phyloP scores from a whole-genome alignment of 2,888 invertebrate species.

The Drosophila cognata region DNA sequence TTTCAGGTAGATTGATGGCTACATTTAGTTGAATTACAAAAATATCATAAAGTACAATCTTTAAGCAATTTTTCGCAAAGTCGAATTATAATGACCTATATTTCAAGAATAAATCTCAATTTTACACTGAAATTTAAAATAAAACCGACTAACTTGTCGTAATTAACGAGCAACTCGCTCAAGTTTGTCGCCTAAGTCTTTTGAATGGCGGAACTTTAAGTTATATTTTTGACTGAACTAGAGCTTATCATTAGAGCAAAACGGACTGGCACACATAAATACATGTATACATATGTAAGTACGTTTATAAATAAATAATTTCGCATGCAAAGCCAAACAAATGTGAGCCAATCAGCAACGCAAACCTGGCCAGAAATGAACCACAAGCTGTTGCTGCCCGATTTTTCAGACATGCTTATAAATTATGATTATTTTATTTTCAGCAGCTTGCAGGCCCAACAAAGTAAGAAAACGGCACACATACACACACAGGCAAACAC shows the following conservation, averaged over 20 bases:
- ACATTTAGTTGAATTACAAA: slow-evolving; percentile 12
- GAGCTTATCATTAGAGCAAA: slow-evolving; percentile 53
- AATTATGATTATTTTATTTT: slow-evolving; percentile 74
- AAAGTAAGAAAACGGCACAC: slow-evolving; percentile 41
- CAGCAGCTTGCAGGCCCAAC: slow-evolving; percentile 57
- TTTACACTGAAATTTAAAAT: not conserved
- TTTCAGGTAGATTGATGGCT: not conserved
- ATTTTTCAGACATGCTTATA: slow-evolving; percentile 64
- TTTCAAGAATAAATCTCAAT: not conserved
- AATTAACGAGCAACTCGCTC: slow-evolving; percentile 29
- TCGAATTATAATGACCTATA: not conserved
- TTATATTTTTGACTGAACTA: slow-evolving; percentile 25
- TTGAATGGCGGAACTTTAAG: slow-evolving; percentile 28
- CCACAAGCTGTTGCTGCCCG: slow-evolving; percentile 49
- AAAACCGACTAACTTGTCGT: slow-evolving; percentile 33
- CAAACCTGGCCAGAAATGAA: slow-evolving; percentile 22
- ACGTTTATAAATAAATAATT: slow-evolving; percentile 34
- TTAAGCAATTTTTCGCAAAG: not conserved
- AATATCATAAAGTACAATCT: slow-evolving; percentile 31
- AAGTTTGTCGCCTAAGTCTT: slow-evolving; percentile 42
- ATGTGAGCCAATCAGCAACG: slow-evolving; percentile 61
- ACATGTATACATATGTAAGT: not conserved
- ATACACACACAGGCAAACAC: slow-evolving; percentile 6
- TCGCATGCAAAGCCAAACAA: slow-evolving; percentile 58
- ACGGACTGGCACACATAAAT: slow-evolving; percentile 1